Base-by-base conservation (phyloP, 1,140 invertebrate species). In the Papilio polyxenes region DNA sequence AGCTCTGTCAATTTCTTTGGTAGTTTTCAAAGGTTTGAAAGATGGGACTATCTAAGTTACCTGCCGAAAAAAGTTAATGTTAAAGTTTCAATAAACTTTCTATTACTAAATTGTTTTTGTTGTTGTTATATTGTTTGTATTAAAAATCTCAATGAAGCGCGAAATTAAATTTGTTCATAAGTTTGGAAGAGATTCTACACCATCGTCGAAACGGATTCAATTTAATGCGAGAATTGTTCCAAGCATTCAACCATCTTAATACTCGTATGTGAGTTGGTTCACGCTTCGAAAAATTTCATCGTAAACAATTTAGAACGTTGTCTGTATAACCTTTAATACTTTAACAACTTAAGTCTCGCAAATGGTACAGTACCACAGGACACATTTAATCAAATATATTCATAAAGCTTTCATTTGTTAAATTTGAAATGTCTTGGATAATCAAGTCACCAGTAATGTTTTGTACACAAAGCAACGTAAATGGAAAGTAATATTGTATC, bases 191-290 rank as follows among this genome's bases (percentile, higher is more conserved):
- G 20, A 23, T 65, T 23, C 59, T 20, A 23, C 59, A 20, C 31
- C 65, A 69, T 37, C 37, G 23, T 69, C 23, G 65, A 69, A 69
- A 37, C 65, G 65, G n/a, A 13, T 69, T 69, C 65, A 69, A 69
- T 69, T 69, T 69, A 69, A 69, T 69, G 65, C 65, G 65, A 69
- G 65, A 69, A 69, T 37, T 37, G 65, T 69, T 69, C 65, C 65
- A 65, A 65, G 62, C 62, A 65, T 65, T 65, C 20, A 65, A 65
- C 62, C 62, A 65, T 65, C 62, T 65, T 65, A 65, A 65, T 65
- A 65, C 62, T 65, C 62, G 62, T 31, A 31, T 65, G 62, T 31
- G 23, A 31, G 23, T 65, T 65, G 31, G 62, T 65, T 3, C 23
- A 65, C 62, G 62, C 62, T 65, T 65, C 20, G 10, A 20, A 31